Evolutionary conservation across 2,113 vertebrate species (phyloP).

Genomic region (Bungarus multicinctus): DNA sequence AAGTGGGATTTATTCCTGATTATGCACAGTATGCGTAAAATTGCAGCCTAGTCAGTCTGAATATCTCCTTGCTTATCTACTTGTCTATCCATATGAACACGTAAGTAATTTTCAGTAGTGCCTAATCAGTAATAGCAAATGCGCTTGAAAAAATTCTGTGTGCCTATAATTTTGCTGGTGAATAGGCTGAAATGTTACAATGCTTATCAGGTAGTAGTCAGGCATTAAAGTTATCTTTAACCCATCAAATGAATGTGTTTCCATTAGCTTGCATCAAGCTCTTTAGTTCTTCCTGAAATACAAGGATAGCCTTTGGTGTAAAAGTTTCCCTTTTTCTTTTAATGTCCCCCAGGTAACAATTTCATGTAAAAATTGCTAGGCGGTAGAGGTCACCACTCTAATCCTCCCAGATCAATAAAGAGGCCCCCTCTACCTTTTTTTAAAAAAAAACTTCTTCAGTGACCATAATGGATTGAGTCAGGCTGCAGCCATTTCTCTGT

Average conservation of each 20-base stretch:
- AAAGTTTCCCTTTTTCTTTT: slow-evolving; percentile 43
- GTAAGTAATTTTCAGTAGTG: background rate
- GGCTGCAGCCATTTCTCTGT: slow-evolving; percentile 47
- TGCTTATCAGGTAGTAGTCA: background rate
- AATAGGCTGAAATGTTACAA: background rate
- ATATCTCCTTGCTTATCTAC: background rate
- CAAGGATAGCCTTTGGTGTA: background rate
- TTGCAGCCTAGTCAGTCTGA: background rate
- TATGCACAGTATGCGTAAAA: background rate
- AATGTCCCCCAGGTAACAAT: slow-evolving; percentile 34
- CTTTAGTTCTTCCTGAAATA: slow-evolving; percentile 11
- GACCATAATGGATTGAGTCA: slow-evolving; percentile 48
- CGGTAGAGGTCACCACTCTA: slow-evolving; percentile 35
- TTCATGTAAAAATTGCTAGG: slow-evolving; percentile 23
- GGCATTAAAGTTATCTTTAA: background rate
- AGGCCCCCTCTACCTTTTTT: slow-evolving; percentile 13
- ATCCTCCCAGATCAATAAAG: slow-evolving; percentile 49
- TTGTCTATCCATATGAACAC: background rate
- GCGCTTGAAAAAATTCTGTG: background rate
- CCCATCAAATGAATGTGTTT: slow-evolving; percentile 16
- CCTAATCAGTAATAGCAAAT: background rate
- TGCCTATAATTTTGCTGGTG: background rate
- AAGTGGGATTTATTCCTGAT: background rate
- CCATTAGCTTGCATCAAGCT: slow-evolving; percentile 11
- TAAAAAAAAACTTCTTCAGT: slow-evolving; percentile 54